Evolutionary conservation across 2,113 vertebrate species (phyloP).

Genomic region (Hystrix brachyura): DNA sequence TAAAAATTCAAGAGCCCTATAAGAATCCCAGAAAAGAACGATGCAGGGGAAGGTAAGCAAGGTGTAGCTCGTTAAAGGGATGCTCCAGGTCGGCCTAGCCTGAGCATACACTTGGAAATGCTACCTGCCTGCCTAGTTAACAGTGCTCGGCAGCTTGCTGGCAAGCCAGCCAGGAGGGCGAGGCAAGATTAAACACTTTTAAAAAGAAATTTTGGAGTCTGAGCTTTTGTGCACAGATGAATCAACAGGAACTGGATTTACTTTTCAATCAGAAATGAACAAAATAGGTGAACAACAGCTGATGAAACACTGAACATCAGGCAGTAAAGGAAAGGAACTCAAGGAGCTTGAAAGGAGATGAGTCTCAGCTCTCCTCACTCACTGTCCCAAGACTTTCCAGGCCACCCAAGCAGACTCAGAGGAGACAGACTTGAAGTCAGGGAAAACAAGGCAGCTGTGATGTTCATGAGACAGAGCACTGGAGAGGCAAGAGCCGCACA

Average conservation of each 20-base stretch:
- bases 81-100: neutral
- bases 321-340: neutral
- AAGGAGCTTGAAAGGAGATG: neutral
- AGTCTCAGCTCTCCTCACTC: neutral
- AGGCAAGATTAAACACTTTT: conserved; percentile 25
- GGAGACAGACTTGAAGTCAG: neutral
- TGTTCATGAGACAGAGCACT: neutral
- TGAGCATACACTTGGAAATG: neutral
- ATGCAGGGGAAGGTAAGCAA: neutral
- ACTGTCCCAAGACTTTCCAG: neutral
- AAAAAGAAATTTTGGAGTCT: conserved; percentile 8
- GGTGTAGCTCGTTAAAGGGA: neutral
- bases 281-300: neutral
- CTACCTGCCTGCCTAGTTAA: neutral
- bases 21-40: conserved; percentile 60
- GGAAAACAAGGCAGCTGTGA: neutral
- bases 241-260: neutral
- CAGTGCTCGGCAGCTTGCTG: neutral
- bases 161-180: neutral
- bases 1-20: conserved; percentile 73
- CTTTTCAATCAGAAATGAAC: conserved; percentile 32
- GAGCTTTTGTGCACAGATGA: neutral
- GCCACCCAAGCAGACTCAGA: neutral
- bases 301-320: neutral
- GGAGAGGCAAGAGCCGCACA: neutral